Conservation (phyloP, 2,888 invertebrate genomes). For the Smittia aterrima region DNA sequence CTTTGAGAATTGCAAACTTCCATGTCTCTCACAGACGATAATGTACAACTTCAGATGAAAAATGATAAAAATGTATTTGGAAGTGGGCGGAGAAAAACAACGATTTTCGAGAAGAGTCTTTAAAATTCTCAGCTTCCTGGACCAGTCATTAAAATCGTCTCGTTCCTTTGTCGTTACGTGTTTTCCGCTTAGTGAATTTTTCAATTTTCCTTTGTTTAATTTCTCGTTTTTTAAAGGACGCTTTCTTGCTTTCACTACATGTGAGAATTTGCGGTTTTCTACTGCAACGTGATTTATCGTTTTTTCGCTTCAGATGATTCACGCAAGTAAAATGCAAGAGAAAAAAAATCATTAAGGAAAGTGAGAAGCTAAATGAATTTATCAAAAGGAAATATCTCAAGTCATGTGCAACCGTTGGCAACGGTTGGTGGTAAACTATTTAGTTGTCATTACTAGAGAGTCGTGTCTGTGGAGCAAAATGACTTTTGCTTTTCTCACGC, state of each 20-base stretch:
- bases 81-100: too few species aligned
- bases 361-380: constrained; percentile 29
- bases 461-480: neutral
- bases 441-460: neutral
- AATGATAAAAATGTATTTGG: too few species aligned
- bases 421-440: neutral
- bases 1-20: too few species aligned
- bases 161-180: neutral
- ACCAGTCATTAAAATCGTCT: neutral
- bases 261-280: neutral
- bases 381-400: constrained; percentile 32
- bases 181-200: neutral
- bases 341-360: constrained; percentile 23
- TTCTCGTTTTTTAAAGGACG: neutral
- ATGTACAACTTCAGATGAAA: too few species aligned
- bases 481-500: neutral
- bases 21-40: too few species aligned
- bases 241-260: neutral
- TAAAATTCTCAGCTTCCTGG: too few species aligned
- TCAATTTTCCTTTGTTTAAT: neutral
- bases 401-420: constrained; percentile 22
- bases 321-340: neutral
- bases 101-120: too few species aligned
- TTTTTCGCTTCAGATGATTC: constrained; percentile 14
- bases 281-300: constrained; percentile 19